A percentile compares a stretch with the other conserved stretches of the same genome.
phyloP scores from a whole-genome alignment of 2,888 invertebrate species.

The Brachycybe producta region DNA sequence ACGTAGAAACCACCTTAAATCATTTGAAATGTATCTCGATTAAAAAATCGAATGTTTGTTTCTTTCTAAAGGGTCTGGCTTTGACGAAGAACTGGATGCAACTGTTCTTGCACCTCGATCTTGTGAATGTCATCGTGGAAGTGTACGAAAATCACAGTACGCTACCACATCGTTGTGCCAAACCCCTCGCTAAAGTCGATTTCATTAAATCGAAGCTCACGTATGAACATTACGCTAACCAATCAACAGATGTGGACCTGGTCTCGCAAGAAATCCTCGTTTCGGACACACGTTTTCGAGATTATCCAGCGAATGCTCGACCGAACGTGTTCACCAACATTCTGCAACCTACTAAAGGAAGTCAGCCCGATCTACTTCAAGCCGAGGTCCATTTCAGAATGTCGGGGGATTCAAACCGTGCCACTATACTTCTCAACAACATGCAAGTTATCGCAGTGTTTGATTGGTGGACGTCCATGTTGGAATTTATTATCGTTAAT shows the following conservation, averaged over 20 bases:
- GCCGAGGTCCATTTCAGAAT: slow-evolving; percentile 42
- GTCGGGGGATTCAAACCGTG: slow-evolving; percentile 52
- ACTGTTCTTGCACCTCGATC: slow-evolving; percentile 64
- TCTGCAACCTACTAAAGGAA: slow-evolving; percentile 53
- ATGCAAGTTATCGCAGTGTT: slow-evolving; percentile 87
- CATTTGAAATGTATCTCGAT: not conserved
- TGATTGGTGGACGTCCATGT: slow-evolving; percentile 80
- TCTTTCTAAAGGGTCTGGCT: slow-evolving; percentile 14
- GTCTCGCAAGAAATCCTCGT: slow-evolving; percentile 81
- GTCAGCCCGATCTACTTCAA: slow-evolving; percentile 31
- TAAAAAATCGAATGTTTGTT: not conserved
- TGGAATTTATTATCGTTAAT: slow-evolving; percentile 53
- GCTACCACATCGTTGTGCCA: not conserved
- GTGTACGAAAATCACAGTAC: slow-evolving; percentile 30
- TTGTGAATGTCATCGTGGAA: slow-evolving; percentile 72
- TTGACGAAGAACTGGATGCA: slow-evolving; percentile 45
- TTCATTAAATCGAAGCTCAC: slow-evolving; percentile 80
- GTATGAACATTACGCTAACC: slow-evolving; percentile 73
- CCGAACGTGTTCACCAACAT: slow-evolving; percentile 82
- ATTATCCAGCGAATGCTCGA: slow-evolving; percentile 52
- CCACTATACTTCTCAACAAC: slow-evolving; percentile 80
- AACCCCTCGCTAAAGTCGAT: slow-evolving; percentile 64
- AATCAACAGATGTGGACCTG: slow-evolving; percentile 79
- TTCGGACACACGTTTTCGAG: slow-evolving; percentile 52
- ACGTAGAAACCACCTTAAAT: not conserved